Conservation (phyloP, 2,797 vertebrate genomes). For the Poecilia picta region DNA sequence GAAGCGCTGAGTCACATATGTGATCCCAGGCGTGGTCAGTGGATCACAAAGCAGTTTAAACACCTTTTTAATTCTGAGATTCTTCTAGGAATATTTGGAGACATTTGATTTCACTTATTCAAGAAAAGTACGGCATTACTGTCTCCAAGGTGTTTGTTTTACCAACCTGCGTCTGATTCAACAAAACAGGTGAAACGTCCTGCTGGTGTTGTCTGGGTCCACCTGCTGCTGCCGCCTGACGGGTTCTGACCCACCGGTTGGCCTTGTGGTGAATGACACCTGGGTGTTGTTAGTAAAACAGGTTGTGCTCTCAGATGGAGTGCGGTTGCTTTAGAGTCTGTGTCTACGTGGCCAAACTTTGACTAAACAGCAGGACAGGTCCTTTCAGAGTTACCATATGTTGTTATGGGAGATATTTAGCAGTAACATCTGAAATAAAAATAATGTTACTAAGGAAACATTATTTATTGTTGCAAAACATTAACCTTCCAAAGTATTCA, state of each 20-base stretch:
- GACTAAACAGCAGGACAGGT: neutral
- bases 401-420: too few species aligned
- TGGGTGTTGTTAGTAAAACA: neutral
- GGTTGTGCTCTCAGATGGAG: neutral
- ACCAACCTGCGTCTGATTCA: neutral
- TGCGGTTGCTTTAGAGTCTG: neutral
- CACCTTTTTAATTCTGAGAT: neutral
- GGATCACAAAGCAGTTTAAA: neutral
- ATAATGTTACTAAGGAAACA: neutral
- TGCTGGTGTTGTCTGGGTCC: neutral
- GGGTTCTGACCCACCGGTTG: neutral
- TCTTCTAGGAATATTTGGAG: neutral
- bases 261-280: neutral
- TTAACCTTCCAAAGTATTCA: neutral
- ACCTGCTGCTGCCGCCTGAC: neutral
- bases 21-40: slow-evolving; percentile 33
- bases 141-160: neutral
- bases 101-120: neutral
- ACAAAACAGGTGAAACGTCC: neutral
- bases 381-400: neutral
- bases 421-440: neutral
- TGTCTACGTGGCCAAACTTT: neutral
- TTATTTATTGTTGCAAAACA: neutral
- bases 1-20: slow-evolving; percentile 5
- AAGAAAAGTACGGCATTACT: neutral